Base-by-base conservation (phyloP, 2,888 invertebrate genomes). In the Diarsia brunnea region DNA sequence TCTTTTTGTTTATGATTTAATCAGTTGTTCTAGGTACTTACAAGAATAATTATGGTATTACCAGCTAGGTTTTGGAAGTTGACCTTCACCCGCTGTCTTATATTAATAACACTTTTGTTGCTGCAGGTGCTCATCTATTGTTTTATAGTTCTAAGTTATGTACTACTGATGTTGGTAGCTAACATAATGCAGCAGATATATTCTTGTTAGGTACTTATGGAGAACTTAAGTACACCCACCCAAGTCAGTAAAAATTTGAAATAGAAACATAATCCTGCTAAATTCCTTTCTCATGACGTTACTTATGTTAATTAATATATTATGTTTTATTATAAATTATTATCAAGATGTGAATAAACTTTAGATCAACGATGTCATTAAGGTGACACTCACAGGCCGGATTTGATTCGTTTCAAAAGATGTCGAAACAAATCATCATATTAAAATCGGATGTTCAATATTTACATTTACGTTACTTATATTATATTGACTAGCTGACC, bases 381-480 rank as follows among this genome's bases (percentile, higher is more conserved):
- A 21, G 14, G 14, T 31, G 27, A 24, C 16, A 55, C 64, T 27
- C 53, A 10, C 55, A 43, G 47, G 61, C 43, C 63, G 47, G 55
- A 49, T 64, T 43, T 24, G 43, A 45, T 14, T 51, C 1, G 1
- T 53, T 70, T 21, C 14, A 69, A 53, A 27, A 19, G 21, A 78
- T 65, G 58, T 69, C 38, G 81, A 45, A 61, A 69, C 21, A 12
- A 31, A 38, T 71, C 43, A 14, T 49, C 21, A 65, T 43, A 53
- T 61, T 19, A 53, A 60, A 51, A 64, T 43, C 38, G 47, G 38
- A 74, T 3, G 38, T 16, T 43, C 68, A 75, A 69, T 74, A 55
- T 73, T 66, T 43, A 61, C 45, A 27, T 65, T 14, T 55, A 55
- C 2, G n/a, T 24, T 51, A n/a, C n/a, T n/a, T n/a, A 51, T 51